Evolutionary conservation across 1,140 invertebrate genomes (phyloP), one percentile per base, ranked within the genome.

Genomic region (Drosophila albomicans): DNA sequence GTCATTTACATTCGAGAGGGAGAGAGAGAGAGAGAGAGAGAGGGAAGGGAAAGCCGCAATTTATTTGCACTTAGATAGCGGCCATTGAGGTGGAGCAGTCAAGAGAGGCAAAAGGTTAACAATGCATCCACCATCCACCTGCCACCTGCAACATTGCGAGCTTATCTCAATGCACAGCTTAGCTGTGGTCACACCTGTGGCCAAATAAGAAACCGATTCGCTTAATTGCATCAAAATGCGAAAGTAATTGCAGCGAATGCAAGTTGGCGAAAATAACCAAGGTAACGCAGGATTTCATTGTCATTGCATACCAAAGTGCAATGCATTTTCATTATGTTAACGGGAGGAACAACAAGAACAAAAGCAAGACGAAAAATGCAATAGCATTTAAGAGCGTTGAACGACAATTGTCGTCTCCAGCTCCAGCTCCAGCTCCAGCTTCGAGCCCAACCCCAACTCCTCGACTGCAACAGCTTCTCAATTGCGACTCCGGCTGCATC

Each of bases 201-300:
- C 84, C 68, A 67, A 41, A 20, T 25, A 28, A 15, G 38, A 25
- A 49, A 48, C 51, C 28, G 66, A 49, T 70, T 54, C 64, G 79
- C 85, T 87, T 87, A 88, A 87, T 87, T 87, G 84, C 80, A 58
- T 75, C 72, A 84, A 87, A 88, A 87, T 87, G 85, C 67, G 74
- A 88, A 88, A 80, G 77, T 87, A 80, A 87, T 87, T 88, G 73
- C 80, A 88, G 64, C 57, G 56, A 79, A 77, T 46, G 79, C 68
- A 68, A 65, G 41, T 41, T 43, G 32, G 13, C 43, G 25, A 66
- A 72, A 66, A 13, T 35, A 25, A 52, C 1, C 20, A 13, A 30
- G 4, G 28, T 28, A 6, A 1, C 30, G 0, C 5, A 38, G 49
- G n/a, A 56, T 48, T 28, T 38, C 48, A 7, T 11, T 25, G 35